These are phyloP conservation scores for Zaprionus vittiger DNA, from an alignment of 1,140 invertebrate species.

Conservation along the genomic window DNA sequence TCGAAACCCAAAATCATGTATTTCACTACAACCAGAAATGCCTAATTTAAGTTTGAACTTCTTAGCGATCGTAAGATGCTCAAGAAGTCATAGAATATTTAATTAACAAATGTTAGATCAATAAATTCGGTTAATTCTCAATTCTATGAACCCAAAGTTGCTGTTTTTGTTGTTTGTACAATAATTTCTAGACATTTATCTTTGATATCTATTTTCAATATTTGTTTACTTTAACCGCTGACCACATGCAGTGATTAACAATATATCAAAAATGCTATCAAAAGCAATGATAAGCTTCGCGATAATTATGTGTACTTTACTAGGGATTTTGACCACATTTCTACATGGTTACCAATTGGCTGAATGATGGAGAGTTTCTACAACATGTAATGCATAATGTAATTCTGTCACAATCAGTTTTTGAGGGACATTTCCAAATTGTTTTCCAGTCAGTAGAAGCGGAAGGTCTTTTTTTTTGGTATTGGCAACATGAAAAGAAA, in stretches of 20 bases:
- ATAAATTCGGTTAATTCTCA: neutral
- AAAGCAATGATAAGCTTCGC: slow-evolving; percentile 8
- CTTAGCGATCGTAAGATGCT: neutral
- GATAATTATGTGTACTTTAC: slow-evolving; percentile 17
- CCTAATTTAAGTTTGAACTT: neutral
- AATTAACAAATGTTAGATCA: neutral
- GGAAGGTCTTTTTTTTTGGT: neutral
- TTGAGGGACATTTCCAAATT: slow-evolving; percentile 2
- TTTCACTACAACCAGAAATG: neutral
- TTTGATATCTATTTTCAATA: neutral
- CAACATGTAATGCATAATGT: slow-evolving; percentile 4
- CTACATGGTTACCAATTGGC: slow-evolving; percentile 12
- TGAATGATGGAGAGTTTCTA: neutral
- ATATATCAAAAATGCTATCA: slow-evolving; percentile 25
- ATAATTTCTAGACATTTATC: neutral
- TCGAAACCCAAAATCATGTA: neutral
- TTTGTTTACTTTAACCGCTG: slow-evolving; percentile 17
- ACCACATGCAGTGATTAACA: slow-evolving; percentile 20
- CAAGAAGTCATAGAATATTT: neutral
- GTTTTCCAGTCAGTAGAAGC: neutral
- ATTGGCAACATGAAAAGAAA: neutral
- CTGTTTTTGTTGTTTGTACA: neutral
- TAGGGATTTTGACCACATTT: slow-evolving; percentile 9
- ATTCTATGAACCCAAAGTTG: neutral
- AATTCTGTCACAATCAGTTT: slow-evolving; percentile 9